These are phyloP conservation scores for Platerodrilus igneus DNA, from an alignment of 2,888 invertebrate species.

Conservation along the genomic window DNA sequence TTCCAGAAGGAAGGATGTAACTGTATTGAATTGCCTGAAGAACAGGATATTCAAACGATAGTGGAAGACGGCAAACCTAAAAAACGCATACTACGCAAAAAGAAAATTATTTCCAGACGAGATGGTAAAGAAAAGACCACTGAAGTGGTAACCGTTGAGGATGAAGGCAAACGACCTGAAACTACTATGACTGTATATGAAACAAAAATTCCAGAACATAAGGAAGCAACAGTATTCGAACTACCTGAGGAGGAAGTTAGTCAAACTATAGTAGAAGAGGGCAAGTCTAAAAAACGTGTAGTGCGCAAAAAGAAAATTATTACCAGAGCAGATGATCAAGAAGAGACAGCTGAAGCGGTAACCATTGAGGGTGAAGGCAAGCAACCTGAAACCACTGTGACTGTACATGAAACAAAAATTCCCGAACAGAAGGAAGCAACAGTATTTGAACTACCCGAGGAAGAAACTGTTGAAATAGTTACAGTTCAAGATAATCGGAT, in stretches of 20 bases:
- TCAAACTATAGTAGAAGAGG: conserved; percentile 32
- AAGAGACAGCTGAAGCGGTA: conserved; percentile 49
- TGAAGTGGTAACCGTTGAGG: conserved; percentile 45
- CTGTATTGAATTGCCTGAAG: too few relatives aligned
- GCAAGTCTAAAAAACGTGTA: conserved; percentile 42
- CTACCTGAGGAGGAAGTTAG: conserved; percentile 33
- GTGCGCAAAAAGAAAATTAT: conserved; percentile 44
- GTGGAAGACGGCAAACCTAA: too few relatives aligned
- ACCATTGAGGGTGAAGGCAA: conserved; percentile 46
- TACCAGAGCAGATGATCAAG: conserved; percentile 44
- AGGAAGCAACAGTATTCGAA: too few relatives aligned
- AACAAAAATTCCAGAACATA: conserved; percentile 34
- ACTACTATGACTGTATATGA: conserved; percentile 33
- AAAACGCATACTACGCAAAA: conserved; percentile 34
- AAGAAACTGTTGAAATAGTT: conserved; percentile 24
- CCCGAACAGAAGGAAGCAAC: conserved; percentile 18
- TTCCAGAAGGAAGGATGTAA: conserved; percentile 33
- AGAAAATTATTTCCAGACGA: too few relatives aligned
- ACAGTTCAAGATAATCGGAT: conserved; percentile 34
- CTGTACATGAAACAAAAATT: conserved; percentile 32
- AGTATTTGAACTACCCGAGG: conserved; percentile 33
- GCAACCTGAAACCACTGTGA: conserved; percentile 44
- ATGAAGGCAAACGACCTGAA: conserved; percentile 31
- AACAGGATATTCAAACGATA: too few relatives aligned
- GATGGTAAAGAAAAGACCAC: conserved; percentile 41